Base-by-base conservation (phyloP, 2,888 invertebrate genomes). In the Agrenia bidenticulata region DNA sequence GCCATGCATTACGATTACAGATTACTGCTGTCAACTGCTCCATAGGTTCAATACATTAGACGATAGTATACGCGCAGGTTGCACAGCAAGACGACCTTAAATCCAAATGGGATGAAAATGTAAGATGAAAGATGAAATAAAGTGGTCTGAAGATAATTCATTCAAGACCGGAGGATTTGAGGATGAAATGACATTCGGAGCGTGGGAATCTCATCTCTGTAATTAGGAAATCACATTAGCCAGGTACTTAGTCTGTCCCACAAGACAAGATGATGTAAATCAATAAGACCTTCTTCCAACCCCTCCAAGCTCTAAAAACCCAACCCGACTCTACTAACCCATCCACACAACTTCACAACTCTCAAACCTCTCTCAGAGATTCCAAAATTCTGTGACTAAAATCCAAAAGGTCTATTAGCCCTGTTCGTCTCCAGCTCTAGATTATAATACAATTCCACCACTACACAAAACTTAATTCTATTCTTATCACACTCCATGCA, bases 141-240 rank as follows among this genome's bases (percentile, higher is more conserved):
- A 45, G 19, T 45, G 19, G 19, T 5, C 15, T 19, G 19, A 45
- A 45, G n/a, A 45, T 17, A 15, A 45, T 45, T 45, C 19, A 15
- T 45, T 15, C 19, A 45, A n/a, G 19, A 17, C 19, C n/a, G 19
- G 45, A 45, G 19, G 45, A 45, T 45, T 45, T 45, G 45, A 19
- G n/a, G n/a, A 19, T 19, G n/a, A 19, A 17, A 17, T 19, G 45
- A 17, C n/a, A 55, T 55, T 26, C 42, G 55, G 49, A 62, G 54
- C 62, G 55, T 62, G 62, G 62, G 62, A 62, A 62, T 45, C 62
- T 51, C 41, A 55, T 55, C 49, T 37, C 23, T 27, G 62, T 55
- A 62, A 62, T 62, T 62, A 62, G 62, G 55, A 55, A 62, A 62
- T 62, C 62, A 45, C 62, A 62, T 62, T 62, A 62, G 62, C 49